Evolutionary conservation across 1,140 invertebrate genomes (phyloP), one percentile per base, ranked within the genome.

Genomic region (Musca domestica): DNA sequence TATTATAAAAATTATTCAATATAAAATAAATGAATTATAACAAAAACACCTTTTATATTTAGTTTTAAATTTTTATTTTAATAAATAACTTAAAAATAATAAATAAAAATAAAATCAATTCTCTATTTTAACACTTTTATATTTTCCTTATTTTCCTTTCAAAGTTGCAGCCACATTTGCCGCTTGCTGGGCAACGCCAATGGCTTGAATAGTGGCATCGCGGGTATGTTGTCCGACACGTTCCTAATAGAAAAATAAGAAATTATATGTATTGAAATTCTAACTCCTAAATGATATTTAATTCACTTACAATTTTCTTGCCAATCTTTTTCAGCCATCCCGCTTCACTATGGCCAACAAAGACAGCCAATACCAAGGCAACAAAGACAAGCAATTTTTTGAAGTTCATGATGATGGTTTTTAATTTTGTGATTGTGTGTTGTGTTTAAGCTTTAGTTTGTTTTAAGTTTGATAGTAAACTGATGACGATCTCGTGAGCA

Each of bases 161-260:
- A 66, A 41, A 25, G 76, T 77, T 19, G 76, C 75, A 0, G 71
- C 76, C 0, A 77, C 74, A 69, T 76, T 76, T 0, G 77, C 76
- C 0, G 73, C 75, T 23, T 76, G 72, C 46, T 78, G 75, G 20
- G 76, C 77, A 10, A 79, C 67, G 5, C 69, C 74, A 67, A 78
- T 52, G 4, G 68, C 64, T 66, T 77, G 73, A 7, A 76, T 76
- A 7, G 76, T 74, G 64, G 74, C 78, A 75, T 80, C 78, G 3
- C 76, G 64, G 20, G 78, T 76, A 30, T 78, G 71, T 41, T 80
- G 75, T 14, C 74, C 78, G 70, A 77, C 65, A 51, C 76, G 77
- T 72, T 80, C 78, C 78, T 80, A 7, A n/a, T n/a, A n/a, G n/a
- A n/a, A 51, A 68, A 51, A 34, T 47, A 19, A 41, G 1, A 63